Evolutionary conservation across 2,888 invertebrate species (phyloP), one percentile per base, ranked within the genome.

Genomic region (Cantharis rustica): DNA sequence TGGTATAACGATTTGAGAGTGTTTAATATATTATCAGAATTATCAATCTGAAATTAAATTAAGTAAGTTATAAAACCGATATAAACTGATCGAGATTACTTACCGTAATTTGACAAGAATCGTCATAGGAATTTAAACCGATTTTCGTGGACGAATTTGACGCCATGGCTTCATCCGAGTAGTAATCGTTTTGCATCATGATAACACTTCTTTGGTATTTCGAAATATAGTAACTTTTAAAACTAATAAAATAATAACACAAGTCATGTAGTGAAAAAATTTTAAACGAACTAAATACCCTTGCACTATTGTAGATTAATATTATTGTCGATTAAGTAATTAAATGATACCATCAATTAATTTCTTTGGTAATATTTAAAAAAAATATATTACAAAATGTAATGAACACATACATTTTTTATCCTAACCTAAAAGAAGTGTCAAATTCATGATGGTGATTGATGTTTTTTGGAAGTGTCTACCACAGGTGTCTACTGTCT

Each of bases 1-100:
- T 94, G 93, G 87, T 96, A 97, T 1, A 97, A 88, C 16, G 93
- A 93, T 5, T 95, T 95, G 83, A 97, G 95, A 86, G 95, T 95
- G 78, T 93, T 91, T 69, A 96, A 88, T 13, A 97, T 93, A 85
- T 94, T 94, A 78, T 92, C 92, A 0, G 96, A 95, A 87, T 97
- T 96, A 83, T 96, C 95, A 86, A 96, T 94, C 95, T 96, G 85
- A 26, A 83, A 83, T 71, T 16, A 68, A 72, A 31, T 72, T 20
- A 17, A 26, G 69, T 17, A 20, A 69, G 75, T 70, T 70, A 64
- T 31, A 16, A 27, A 16, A 17, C 4, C 16, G 13, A 23, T 16
- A 0, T n/a, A 31, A 3, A 1, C 13, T 10, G 4, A n/a, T n/a
- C n/a, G n/a, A n/a, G 10, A 15, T n/a, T 62, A 47, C 47, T 23